A percentile compares a stretch with the other conserved stretches of the same genome.
These are phyloP conservation scores for Sebastes oblongus DNA, from an alignment of 2,797 vertebrate genomes.

Conservation along the genomic window DNA sequence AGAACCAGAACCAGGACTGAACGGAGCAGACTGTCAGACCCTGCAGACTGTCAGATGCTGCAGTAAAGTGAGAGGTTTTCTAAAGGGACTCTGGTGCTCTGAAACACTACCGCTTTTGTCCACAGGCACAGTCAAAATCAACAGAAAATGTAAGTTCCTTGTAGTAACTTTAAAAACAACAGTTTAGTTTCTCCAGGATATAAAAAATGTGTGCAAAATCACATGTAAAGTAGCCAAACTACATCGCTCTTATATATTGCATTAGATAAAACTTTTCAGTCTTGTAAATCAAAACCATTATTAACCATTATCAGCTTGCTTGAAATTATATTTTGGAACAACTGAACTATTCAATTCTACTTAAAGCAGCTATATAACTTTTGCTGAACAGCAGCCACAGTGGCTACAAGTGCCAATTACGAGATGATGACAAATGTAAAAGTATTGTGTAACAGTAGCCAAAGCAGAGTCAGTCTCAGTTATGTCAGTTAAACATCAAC, in stretches of 20 bases:
- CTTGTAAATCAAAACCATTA: too few relatives aligned
- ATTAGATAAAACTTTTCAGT: rapidly evolving
- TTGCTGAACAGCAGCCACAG: background rate
- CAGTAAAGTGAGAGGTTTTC: too few relatives aligned
- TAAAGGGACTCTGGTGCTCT: too few relatives aligned
- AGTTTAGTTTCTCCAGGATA: background rate
- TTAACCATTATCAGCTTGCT: background rate
- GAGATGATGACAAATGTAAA: background rate
- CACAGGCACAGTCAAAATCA: too few relatives aligned
- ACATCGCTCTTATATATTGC: rapidly evolving
- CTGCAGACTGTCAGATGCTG: too few relatives aligned
- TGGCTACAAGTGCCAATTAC: background rate
- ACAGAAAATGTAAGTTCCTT: too few relatives aligned
- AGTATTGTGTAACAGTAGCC: background rate
- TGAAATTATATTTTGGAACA: background rate
- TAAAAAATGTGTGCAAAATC: background rate
- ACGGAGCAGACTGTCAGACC: too few relatives aligned
- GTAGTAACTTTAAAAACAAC: background rate
- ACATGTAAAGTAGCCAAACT: background rate
- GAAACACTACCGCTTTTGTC: too few relatives aligned
- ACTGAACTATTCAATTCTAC: background rate
- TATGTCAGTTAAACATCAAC: background rate
- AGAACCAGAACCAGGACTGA: too few relatives aligned
- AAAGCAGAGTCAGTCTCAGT: background rate
- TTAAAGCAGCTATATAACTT: background rate